Conservation (phyloP, 2,888 invertebrate genomes). For the Geophilus truncorum region DNA sequence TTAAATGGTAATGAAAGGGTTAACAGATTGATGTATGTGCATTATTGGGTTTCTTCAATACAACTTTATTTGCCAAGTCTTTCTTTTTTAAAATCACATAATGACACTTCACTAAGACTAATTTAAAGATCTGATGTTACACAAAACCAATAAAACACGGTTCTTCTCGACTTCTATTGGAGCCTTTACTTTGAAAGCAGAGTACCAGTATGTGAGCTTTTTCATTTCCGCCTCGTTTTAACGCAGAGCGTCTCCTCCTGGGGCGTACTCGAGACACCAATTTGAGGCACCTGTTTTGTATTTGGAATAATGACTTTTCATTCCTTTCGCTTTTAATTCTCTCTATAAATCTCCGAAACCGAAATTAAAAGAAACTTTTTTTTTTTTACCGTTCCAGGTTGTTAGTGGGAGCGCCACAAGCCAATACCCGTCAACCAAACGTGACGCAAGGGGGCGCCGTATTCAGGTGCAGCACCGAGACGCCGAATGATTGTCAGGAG, state of each 20-base stretch:
- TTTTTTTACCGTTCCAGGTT: constrained; percentile 62
- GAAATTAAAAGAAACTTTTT: not conserved
- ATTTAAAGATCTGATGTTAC: not conserved
- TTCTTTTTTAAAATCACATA: not conserved
- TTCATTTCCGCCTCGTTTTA: not conserved
- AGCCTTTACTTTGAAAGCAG: not conserved
- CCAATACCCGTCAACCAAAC: constrained; percentile 60
- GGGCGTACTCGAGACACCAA: not conserved
- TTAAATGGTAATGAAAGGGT: too few species aligned
- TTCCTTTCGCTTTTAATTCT: not conserved
- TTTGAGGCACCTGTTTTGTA: constrained; percentile 10
- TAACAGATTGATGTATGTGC: too few species aligned
- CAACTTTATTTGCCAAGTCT: not conserved
- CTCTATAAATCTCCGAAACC: not conserved
- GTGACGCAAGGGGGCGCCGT: constrained; percentile 77
- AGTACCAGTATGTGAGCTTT: not conserved
- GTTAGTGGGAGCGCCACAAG: constrained; percentile 84
- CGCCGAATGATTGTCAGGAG: constrained; percentile 60
- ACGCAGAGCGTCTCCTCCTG: not conserved
- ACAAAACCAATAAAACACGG: not conserved
- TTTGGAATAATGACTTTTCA: constrained; percentile 1
- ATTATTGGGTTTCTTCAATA: too few species aligned
- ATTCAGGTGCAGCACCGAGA: constrained; percentile 62
- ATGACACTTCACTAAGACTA: too few species aligned
- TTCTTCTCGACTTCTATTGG: not conserved